These are phyloP conservation scores for Dendroctonus ponderosae DNA, from an alignment of 1,140 invertebrate genomes.

Conservation along the genomic window DNA sequence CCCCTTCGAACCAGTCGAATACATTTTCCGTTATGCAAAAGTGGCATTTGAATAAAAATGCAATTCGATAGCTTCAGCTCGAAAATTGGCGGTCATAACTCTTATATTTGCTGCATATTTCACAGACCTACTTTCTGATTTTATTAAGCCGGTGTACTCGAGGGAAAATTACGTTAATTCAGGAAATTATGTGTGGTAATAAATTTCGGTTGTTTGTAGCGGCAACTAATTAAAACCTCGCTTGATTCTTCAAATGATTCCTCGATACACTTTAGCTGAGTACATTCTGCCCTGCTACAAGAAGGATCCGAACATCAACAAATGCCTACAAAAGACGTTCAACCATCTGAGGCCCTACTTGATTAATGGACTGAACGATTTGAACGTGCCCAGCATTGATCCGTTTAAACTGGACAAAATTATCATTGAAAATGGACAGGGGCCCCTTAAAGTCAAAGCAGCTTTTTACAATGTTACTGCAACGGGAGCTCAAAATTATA, in stretches of 20 bases:
- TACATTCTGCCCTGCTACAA: slow-evolving; percentile 69
- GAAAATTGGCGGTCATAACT: too few relatives aligned
- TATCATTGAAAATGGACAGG: slow-evolving; percentile 72
- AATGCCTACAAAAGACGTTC: slow-evolving; percentile 66
- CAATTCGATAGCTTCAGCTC: too few relatives aligned
- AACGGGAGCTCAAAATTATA: slow-evolving; percentile 70
- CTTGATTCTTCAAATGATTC: background rate
- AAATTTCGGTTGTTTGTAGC: background rate
- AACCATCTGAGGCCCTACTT: slow-evolving; percentile 70
- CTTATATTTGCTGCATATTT: too few relatives aligned
- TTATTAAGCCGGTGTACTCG: too few relatives aligned
- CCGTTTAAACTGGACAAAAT: slow-evolving; percentile 67
- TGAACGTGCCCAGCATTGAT: slow-evolving; percentile 70
- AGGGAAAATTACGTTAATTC: too few relatives aligned
- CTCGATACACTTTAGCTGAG: slow-evolving; percentile 57
- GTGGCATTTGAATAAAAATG: too few relatives aligned
- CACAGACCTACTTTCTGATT: too few relatives aligned
- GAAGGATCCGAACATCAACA: slow-evolving; percentile 64
- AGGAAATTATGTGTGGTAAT: too few relatives aligned
- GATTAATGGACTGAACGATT: slow-evolving; percentile 64
- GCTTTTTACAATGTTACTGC: slow-evolving; percentile 70
- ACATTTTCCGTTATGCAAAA: too few relatives aligned
- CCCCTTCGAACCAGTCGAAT: too few relatives aligned
- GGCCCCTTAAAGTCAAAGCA: slow-evolving; percentile 67
- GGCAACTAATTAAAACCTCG: background rate